Base-by-base conservation (phyloP, 2,797 vertebrate species). In the Telmatherina bonti region DNA sequence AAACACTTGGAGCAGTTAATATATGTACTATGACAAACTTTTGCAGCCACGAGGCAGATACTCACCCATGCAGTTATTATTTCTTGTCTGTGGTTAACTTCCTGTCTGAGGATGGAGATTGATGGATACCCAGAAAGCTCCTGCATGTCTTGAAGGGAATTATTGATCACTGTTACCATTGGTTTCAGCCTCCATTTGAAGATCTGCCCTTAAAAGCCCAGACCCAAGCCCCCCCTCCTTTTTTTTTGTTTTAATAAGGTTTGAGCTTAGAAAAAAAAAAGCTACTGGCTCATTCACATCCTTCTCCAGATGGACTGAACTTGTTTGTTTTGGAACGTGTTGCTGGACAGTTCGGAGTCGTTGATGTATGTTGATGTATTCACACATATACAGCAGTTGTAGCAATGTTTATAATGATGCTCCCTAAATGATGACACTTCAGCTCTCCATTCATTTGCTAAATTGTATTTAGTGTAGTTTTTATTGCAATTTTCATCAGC, bases 121-220 rank as follows among this genome's bases (percentile, higher is more conserved):
- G 93, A 94, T 93, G 88, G 89, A 90, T 89, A 88, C 85, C 84
- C 84, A 86, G 91, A 94, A 87, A 81, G 90, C 88, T 90, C 78
- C 86, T 90, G 92, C 88, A 85, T 82, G 91, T 94, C 92, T 92
- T 83, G 82, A 89, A 92, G 89, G 84, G 79, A 93, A 85, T 74
- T 94, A 94, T 94, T 92, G 93, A 94, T 94, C 62, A 87, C 81
- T 91, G 89, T 87, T 93, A 89, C 87, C 84, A 78, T 88, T 89
- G 89, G 91, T 92, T 93, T 93, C 88, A 67, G 87, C 78, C 90
- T 91, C 85, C 87, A 93, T 95, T 93, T 92, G 92, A 92, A 92
- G 92, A 90, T 93, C 90, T 82, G 88, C 82, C 65, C 85, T 74
- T 89, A 79, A 85, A 90, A 82, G 81, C 77, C 62, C 74, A 65